Conservation (phyloP, 2,888 invertebrate genomes). For the Synergus japonicus region DNA sequence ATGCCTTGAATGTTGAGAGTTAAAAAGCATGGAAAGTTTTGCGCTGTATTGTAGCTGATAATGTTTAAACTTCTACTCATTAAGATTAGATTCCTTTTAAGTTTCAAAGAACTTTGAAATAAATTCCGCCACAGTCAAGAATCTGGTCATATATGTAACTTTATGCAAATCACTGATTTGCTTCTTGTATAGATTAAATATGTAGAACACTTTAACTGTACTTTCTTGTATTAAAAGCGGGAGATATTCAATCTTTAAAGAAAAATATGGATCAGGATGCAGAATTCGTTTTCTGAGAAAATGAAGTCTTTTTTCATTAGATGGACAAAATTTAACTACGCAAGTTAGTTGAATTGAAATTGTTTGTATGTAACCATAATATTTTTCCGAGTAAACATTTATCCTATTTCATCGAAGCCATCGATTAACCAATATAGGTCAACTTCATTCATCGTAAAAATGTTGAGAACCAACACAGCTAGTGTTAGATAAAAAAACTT, state of each 20-base stretch:
- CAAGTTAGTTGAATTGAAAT: neutral
- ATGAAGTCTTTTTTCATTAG: neutral
- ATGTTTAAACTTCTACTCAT: neutral
- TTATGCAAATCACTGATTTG: neutral
- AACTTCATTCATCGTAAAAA: slow-evolving; percentile 19
- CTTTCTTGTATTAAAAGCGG: neutral
- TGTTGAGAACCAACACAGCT: neutral
- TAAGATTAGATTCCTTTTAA: neutral
- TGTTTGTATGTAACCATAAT: neutral
- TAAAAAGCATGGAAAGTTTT: neutral
- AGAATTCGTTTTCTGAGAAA: neutral
- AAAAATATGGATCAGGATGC: neutral
- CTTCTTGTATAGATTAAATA: too few species aligned
- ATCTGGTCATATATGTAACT: neutral
- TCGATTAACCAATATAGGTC: slow-evolving; percentile 31
- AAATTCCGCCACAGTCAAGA: neutral
- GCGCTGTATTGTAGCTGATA: neutral
- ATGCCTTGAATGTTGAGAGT: neutral
- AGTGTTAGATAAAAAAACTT: neutral
- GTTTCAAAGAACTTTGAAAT: neutral
- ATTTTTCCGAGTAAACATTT: slow-evolving; percentile 1
- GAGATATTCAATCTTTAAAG: neutral
- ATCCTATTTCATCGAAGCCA: neutral
- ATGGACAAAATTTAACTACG: neutral
- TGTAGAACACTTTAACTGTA: neutral